These are phyloP conservation scores for Drosophila monieri DNA, from an alignment of 2,888 invertebrate genomes.

Conservation along the genomic window DNA sequence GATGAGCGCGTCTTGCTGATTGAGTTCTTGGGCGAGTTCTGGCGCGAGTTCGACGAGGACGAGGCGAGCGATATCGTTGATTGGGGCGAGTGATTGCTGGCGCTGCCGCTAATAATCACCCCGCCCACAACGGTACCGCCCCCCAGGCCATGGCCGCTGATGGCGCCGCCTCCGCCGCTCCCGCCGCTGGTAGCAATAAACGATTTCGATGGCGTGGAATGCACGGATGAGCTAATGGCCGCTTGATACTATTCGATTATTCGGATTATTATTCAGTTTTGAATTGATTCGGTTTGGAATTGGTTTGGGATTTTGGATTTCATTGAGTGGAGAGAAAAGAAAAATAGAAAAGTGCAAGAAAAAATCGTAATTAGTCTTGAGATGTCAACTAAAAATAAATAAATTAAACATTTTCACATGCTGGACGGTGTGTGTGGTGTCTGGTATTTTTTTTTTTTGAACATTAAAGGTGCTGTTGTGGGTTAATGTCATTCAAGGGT, in stretches of 20 bases:
- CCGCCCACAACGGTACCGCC: constrained; percentile 73
- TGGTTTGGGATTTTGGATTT: constrained; percentile 17
- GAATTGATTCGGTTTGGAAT: constrained; percentile 18
- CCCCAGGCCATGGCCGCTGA: constrained; percentile 68
- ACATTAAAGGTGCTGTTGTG: constrained; percentile 8
- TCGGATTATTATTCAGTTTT: constrained; percentile 25
- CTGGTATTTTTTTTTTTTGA: no score
- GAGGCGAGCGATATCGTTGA: constrained; percentile 84
- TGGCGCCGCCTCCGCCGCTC: constrained; percentile 49
- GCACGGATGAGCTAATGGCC: constrained; percentile 89
- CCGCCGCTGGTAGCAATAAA: constrained; percentile 84
- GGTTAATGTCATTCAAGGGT: constrained; percentile 26
- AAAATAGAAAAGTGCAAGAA: constrained; percentile 78
- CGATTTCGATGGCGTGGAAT: constrained; percentile 88
- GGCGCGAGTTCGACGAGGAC: constrained; percentile 81
- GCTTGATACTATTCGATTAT: constrained; percentile 89
- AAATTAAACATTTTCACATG: constrained; percentile 66
- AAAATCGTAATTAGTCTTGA: constrained; percentile 74
- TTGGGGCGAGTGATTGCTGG: constrained; percentile 83
- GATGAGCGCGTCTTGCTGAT: constrained; percentile 83
- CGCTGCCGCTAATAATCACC: constrained; percentile 57
- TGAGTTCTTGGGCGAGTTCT: constrained; percentile 84
- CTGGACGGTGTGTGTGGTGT: constrained; percentile 35
- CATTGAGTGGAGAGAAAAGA: constrained; percentile 66
- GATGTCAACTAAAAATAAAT: constrained; percentile 62